These are phyloP conservation scores for Camelus bactrianus DNA, from an alignment of 2,113 vertebrate species.

Conservation along the genomic window DNA sequence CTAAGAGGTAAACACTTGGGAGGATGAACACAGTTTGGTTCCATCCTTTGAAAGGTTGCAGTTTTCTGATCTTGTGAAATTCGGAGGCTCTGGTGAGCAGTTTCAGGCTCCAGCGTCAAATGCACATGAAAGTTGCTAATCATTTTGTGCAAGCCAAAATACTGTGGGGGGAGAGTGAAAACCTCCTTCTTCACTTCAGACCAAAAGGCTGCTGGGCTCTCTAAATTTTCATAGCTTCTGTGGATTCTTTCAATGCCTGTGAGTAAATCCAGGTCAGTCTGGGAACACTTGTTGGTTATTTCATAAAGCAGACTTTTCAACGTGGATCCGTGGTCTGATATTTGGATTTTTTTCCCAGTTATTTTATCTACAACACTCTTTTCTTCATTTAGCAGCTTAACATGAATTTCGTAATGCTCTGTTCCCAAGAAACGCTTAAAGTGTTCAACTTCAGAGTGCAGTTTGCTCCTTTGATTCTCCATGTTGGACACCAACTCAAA, in stretches of 20 bases:
- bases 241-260: neutral
- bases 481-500: neutral
- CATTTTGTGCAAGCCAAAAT: constrained; percentile 55
- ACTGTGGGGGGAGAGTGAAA: neutral
- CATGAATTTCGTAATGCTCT: neutral
- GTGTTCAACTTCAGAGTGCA: neutral
- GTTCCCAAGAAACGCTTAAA: neutral
- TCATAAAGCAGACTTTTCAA: neutral
- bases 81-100: constrained; percentile 56
- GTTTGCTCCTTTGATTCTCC: neutral
- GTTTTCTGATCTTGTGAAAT: constrained; percentile 68
- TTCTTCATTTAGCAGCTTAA: neutral
- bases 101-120: constrained; percentile 58
- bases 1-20: neutral
- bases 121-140: constrained; percentile 34
- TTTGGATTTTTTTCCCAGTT: neutral
- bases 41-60: constrained; percentile 9
- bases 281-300: neutral
- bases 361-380: neutral
- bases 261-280: neutral
- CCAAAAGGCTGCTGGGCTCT: neutral
- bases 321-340: neutral
- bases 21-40: neutral
- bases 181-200: too few relatives aligned
- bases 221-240: neutral